phyloP scores from a whole-genome alignment of 2,113 vertebrate genomes.

The rabbit (Oryctolagus cuniculus) region DNA sequence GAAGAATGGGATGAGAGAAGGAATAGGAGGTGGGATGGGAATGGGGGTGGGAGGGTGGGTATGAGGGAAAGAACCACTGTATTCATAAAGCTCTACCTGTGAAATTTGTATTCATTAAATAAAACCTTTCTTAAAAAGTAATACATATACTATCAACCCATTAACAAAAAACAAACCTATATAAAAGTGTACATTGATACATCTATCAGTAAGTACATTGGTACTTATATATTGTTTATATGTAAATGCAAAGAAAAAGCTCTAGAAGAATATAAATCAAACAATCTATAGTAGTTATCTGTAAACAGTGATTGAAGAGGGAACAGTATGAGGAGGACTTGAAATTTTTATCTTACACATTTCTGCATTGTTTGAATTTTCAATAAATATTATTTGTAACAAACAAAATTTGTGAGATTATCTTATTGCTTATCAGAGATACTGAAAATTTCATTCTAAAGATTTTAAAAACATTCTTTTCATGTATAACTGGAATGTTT shows the following conservation, averaged over 20 bases:
- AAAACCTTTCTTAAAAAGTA: not conserved
- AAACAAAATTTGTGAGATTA: not conserved
- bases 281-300: not conserved
- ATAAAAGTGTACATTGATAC: not conserved
- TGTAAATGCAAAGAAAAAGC: constrained; percentile 4
- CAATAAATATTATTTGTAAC: not conserved
- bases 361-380: constrained; percentile 42
- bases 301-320: not conserved
- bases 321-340: not conserved
- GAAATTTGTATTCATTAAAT: no score
- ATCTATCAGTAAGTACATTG: no score
- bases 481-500: no score
- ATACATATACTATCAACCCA: not conserved
- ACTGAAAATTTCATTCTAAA: no score
- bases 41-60: no score
- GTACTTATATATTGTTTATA: not conserved
- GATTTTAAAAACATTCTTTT: no score
- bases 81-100: no score
- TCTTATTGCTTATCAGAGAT: not conserved
- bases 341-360: constrained; percentile 38
- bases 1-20: no score
- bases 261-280: constrained; percentile 3
- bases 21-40: no score
- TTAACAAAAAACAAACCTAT: not conserved
- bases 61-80: no score